Base-by-base conservation (phyloP, 2,888 invertebrate genomes). In the Perizoma flavofasciatum region DNA sequence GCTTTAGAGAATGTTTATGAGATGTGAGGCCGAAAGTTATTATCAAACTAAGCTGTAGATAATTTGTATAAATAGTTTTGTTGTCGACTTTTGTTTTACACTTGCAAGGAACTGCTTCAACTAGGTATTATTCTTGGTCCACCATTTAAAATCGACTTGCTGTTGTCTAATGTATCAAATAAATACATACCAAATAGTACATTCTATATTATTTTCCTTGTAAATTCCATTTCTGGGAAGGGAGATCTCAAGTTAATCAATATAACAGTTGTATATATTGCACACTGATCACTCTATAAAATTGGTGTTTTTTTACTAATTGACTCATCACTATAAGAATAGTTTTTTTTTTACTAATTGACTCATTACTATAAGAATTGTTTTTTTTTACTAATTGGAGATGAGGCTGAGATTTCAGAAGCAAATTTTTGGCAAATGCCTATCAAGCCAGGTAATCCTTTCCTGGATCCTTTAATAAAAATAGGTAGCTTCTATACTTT, bases 1-100 rank as follows among this genome's bases (percentile, higher is more conserved):
- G 97, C 97, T 64, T 93, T 98, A 69, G 89, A 95, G 75, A 94
- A 93, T 76, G 95, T 96, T 59, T 96, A 94, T 79, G 95, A 96
- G 61, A 93, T 95, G 76, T 93, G 94, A 88, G 73, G 73, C 73
- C 65, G 63, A 59, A 49, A 49, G 66, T 69, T 72, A 69, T 63
- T 78, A 74, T 74, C 75, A 77, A 72, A 75, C 74, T 82, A 85
- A 81, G 82, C 69, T 83, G 88, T 91, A 89, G 88, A 85, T 70
- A 82, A 84, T 84, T 88, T 88, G 78, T 88, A 86, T 87, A 73
- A 48, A 85, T 88, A 89, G 89, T 86, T 86, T 85, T 86, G 79
- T 82, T 84, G 82, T 82, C 78, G 69, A 84, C 68, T 82, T 65
- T 82, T 84, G 81, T 85, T 88, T 85, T 73, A 74, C 71, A 79